Base-by-base conservation (phyloP, 2,113 vertebrate species). In the Odontophorus gujanensis region DNA sequence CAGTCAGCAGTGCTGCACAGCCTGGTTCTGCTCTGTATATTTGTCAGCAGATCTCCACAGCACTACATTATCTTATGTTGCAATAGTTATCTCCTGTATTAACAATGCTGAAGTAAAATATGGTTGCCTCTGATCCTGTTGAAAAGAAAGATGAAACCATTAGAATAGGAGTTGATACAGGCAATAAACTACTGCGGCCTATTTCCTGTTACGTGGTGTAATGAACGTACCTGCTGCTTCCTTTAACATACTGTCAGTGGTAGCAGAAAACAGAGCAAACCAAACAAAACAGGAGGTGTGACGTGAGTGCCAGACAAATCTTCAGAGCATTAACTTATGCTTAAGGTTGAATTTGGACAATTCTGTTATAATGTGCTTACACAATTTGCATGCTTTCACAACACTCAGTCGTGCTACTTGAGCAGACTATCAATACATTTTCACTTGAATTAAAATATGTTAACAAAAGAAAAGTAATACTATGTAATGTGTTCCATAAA, bases 361-460 rank as follows among this genome's bases (percentile, higher is more conserved):
- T 2, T 8, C 2, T 11, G 53, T 75, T 53, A 24, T 9, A 55
- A n/a, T 62, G 1, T 2, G 21, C 62, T 79, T 71, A 1, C 1
- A 1, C 34, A 62, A 69, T 36, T 38, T 71, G 1, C 13, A 9
- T 26, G 7, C 15, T 62, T 80, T 76, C 14, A 18, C 26, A 50
- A 7, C 3, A 26, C 3, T 18, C 62, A 69, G 6, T 51, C 13
- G 30, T 42, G 7, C 4, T 24, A 3, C 8, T 18, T 59, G 2
- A 6, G 11, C 21, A 5, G 7, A 25, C 21, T 30, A 20, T 30
- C 19, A 51, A 11, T 1, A 5, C 28, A 38, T 48, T 71, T 74
- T 53, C 25, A 58, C 3, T 40, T 2, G 69, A 87, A 61, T 21
- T 26, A 20, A 30, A 77, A 34, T 34, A 58, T 28, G 65, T 42